These are phyloP conservation scores for Tetramorium parvispinum DNA, from an alignment of 1,140 invertebrate genomes.

Conservation along the genomic window DNA sequence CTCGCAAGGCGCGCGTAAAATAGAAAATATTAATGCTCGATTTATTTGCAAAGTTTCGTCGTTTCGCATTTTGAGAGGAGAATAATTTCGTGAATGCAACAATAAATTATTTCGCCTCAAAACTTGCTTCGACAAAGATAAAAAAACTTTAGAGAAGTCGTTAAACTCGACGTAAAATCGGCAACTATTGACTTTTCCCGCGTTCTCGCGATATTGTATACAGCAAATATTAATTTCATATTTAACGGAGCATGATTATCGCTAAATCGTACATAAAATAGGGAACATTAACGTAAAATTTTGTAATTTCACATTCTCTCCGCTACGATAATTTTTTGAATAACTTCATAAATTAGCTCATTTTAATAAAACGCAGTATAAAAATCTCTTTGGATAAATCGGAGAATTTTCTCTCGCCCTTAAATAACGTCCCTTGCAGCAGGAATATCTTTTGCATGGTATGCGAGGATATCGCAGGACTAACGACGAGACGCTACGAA, in stretches of 20 bases:
- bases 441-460: slow-evolving; percentile 9
- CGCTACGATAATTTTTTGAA: not conserved
- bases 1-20: slow-evolving; percentile 17
- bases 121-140: not conserved
- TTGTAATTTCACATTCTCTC: slow-evolving; percentile 14
- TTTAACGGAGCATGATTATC: not conserved
- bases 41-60: slow-evolving; percentile 42
- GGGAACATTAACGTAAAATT: slow-evolving; percentile 1
- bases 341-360: not conserved
- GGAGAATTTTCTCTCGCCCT: slow-evolving; percentile 1
- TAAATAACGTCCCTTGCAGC: slow-evolving; percentile 11
- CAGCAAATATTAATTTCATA: not conserved
- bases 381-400: slow-evolving; percentile 2
- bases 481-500: slow-evolving; percentile 33
- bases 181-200: not conserved
- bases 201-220: not conserved
- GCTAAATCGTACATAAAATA: slow-evolving; percentile 9
- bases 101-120: slow-evolving; percentile 31
- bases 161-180: slow-evolving; percentile 18
- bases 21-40: slow-evolving; percentile 35
- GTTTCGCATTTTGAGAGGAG: slow-evolving; percentile 6
- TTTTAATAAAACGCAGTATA: not conserved
- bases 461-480: slow-evolving; percentile 22
- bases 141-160: not conserved
- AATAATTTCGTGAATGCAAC: slow-evolving; percentile 10